These are phyloP conservation scores for Ia io DNA, from an alignment of 2,113 vertebrate species.

Conservation along the genomic window DNA sequence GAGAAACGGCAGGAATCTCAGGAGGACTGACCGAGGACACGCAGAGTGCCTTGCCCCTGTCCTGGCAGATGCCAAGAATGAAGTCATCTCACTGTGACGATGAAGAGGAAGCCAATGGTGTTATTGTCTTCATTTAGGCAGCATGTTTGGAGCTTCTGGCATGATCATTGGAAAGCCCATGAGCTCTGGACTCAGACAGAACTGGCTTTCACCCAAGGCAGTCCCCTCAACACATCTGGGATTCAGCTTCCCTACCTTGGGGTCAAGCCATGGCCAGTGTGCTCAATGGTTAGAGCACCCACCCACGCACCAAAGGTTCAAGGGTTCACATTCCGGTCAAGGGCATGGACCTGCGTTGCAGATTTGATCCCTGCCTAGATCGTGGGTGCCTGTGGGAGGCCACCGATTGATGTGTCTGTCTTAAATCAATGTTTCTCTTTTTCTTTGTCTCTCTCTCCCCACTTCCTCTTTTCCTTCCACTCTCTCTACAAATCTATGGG, in stretches of 20 bases:
- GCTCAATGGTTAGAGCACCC: too few species aligned
- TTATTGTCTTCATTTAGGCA: neutral
- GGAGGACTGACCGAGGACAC: neutral
- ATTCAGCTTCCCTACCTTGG: neutral
- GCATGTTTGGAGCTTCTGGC: neutral
- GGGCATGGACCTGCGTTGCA: too few species aligned
- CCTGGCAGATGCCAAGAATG: neutral
- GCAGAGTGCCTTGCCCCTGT: neutral
- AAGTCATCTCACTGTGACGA: accelerated
- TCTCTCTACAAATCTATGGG: too few species aligned
- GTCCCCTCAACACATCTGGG: neutral
- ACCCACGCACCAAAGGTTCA: too few species aligned
- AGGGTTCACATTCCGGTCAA: too few species aligned
- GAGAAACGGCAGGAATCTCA: neutral
- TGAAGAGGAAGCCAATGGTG: accelerated
- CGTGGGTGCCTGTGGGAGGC: too few species aligned
- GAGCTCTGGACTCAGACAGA: neutral
- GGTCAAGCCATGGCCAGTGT: too few species aligned
- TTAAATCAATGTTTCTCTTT: too few species aligned
- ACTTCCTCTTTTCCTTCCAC: too few species aligned
- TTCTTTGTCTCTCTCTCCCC: too few species aligned
- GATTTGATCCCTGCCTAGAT: too few species aligned
- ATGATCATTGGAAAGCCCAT: neutral
- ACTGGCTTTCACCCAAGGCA: neutral
- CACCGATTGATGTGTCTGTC: too few species aligned